Base-by-base conservation (phyloP, 2,113 vertebrate species). In the Urocynchramus pylzowi region DNA sequence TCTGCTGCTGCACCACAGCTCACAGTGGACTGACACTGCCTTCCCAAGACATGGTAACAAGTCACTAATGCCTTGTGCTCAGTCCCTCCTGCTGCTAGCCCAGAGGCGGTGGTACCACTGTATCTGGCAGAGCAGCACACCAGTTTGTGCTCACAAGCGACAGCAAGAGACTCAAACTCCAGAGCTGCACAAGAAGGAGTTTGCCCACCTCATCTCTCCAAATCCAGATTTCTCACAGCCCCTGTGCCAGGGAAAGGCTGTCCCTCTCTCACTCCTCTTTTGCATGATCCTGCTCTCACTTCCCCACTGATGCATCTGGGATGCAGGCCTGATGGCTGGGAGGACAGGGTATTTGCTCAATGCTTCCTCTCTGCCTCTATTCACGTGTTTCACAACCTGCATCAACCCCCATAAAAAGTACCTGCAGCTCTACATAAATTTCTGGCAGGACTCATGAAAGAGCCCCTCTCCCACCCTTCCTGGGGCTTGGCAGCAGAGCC, bases 401-500 rank as follows among this genome's bases (percentile, higher is more conserved):
- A 84, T 37, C 74, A 68, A 74, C n/a, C 9, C 73, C 42, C 64
- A 31, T 22, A 24, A 69, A 74, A 70, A 70, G 33, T 74, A 90
- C 81, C 81, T 84, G 44, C 23, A n/a, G 84, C 49, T 85, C 82
- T 44, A 3, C 21, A 22, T 41, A 31, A 41, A 50, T n/a, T 69
- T 87, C 84, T 82, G 92, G 65, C 90, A 93, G 44, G 15, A 26
- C 28, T 76, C 67, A 21, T 12, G 13, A 33, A 86, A 90, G 81
- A 87, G 70, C 49, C 53, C 70, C 57, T 5, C 0, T 65, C 41
- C 47, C 1, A 1, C 33, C 76, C 35, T 13, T 54, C 26, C 5
- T 0, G 3, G 56, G 64, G 69, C 65, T 84, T 2, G 81, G 84
- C 69, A 0, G 11, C 1, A 0, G 69, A 57, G 49, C 64, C 1